These are phyloP conservation scores for Scolanthus callimorphus DNA, from an alignment of 92 coral and sea anemone genomes.

Conservation along the genomic window DNA sequence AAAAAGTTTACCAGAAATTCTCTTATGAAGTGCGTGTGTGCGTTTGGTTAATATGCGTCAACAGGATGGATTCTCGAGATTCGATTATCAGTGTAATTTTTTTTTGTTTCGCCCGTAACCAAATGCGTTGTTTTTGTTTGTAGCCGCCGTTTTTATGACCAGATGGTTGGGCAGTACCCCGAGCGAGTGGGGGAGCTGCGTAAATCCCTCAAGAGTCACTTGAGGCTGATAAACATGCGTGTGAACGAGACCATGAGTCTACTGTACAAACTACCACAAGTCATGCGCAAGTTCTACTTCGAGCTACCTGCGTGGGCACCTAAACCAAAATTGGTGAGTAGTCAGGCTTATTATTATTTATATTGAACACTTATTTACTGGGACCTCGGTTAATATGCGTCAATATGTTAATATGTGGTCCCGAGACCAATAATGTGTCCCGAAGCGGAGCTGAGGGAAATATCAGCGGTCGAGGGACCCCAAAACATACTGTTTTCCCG, in stretches of 20 bases:
- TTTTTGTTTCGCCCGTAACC: too few relatives aligned
- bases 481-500: too few relatives aligned
- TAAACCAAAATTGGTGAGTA: slow-evolving; percentile 62
- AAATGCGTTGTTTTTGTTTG: not conserved
- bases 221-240: slow-evolving; percentile 50
- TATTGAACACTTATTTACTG: not conserved
- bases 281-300: slow-evolving; percentile 62
- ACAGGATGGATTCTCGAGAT: too few relatives aligned
- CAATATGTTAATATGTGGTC: not conserved
- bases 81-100: too few relatives aligned
- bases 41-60: too few relatives aligned
- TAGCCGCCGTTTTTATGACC: slow-evolving; percentile 60
- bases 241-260: slow-evolving; percentile 83
- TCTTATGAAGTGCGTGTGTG: too few relatives aligned
- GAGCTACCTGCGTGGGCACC: slow-evolving; percentile 84
- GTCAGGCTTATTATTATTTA: too few relatives aligned
- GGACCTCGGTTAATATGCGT: not conserved
- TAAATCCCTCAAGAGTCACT: slow-evolving; percentile 50
- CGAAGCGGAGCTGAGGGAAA: not conserved
- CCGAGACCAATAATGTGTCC: not conserved
- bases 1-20: too few relatives aligned
- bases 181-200: slow-evolving; percentile 50
- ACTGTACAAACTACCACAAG: slow-evolving; percentile 73
- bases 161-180: slow-evolving; percentile 57
- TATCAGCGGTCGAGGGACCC: too few relatives aligned